A percentile compares a stretch with the other conserved stretches of the same genome.
Evolutionary conservation across 2,113 vertebrate species (phyloP).

Genomic region (Rhineura floridana): DNA sequence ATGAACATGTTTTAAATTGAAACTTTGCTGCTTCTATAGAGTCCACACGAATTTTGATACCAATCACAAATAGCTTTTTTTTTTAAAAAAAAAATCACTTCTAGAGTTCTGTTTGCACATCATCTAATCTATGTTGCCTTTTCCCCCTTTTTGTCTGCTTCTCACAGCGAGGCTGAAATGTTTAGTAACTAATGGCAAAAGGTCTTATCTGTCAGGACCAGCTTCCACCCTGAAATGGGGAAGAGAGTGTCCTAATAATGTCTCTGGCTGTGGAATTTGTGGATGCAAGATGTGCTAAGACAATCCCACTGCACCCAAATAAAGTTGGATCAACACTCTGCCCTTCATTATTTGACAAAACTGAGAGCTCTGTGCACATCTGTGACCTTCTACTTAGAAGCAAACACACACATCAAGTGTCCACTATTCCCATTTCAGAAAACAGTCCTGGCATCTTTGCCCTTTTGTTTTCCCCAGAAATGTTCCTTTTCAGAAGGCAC

Average conservation of each 20-base stretch:
- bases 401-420: not conserved
- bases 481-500: not conserved
- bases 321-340: not conserved
- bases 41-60: not conserved
- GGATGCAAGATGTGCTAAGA: not conserved
- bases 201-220: not conserved
- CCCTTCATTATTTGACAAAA: not conserved
- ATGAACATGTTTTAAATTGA: not conserved
- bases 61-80: not conserved
- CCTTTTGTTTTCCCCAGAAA: not conserved
- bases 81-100: not conserved
- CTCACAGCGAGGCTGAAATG: not conserved
- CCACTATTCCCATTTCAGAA: not conserved
- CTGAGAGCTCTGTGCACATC: not conserved
- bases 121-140: not conserved
- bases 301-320: not conserved
- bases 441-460: not conserved
- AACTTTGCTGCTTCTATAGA: not conserved
- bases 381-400: not conserved
- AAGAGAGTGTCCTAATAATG: not conserved
- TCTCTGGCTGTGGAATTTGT: not conserved
- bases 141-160: not conserved
- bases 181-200: not conserved
- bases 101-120: not conserved
- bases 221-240: not conserved